Evolutionary conservation across 2,113 vertebrate genomes (phyloP).

Genomic region (Grallaria varia): DNA sequence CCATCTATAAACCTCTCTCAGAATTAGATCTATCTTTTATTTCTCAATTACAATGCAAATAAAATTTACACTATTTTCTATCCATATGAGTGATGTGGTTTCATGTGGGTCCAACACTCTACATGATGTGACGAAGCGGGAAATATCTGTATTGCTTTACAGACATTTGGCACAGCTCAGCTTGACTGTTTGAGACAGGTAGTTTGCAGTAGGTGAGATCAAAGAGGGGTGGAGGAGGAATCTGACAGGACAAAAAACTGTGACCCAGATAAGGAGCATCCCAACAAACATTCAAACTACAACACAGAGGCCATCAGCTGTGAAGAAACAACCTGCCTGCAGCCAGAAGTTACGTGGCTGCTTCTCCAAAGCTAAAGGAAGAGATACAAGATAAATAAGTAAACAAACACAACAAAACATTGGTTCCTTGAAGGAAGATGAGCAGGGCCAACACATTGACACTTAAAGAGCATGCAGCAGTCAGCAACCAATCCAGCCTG

Average conservation of each 20-base stretch:
- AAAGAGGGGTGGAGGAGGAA: not conserved
- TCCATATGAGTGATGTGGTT: not conserved
- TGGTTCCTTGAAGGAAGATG: not conserved
- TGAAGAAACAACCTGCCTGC: not conserved
- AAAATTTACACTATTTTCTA: not conserved
- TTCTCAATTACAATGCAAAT: not conserved
- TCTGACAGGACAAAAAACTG: constrained; percentile 1
- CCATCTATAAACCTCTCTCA: not conserved
- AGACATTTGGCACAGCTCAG: not conserved
- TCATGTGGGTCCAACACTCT: rapidly evolving
- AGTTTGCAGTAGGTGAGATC: not conserved
- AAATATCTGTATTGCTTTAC: not conserved
- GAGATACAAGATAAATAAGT: not conserved
- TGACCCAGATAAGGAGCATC: not conserved
- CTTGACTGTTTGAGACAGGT: not conserved
- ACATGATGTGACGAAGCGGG: not conserved
- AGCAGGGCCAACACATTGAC: not conserved
- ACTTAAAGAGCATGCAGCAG: not conserved
- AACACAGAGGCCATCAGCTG: not conserved
- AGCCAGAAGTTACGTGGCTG: not conserved
- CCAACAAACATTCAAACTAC: not conserved
- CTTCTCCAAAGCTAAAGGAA: not conserved
- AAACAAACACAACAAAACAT: not conserved
- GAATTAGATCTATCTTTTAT: not conserved
- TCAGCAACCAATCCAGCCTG: not conserved